phyloP scores from a whole-genome alignment of 2,888 invertebrate species.

The Romanomermis culicivorax region DNA sequence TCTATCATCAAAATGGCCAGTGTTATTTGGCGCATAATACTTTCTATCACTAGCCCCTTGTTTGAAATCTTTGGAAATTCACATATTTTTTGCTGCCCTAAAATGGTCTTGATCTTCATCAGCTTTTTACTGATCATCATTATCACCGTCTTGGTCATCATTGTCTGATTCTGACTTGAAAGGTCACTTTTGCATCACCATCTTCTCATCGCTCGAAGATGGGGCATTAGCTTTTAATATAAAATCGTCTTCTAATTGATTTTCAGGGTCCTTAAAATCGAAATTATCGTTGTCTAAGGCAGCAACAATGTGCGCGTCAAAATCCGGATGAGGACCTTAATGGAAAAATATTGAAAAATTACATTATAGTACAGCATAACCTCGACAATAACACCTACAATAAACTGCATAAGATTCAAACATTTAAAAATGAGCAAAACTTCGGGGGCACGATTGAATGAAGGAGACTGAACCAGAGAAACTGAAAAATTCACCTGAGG shows the following conservation, averaged over 20 bases:
- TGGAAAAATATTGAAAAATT: conserved; percentile 8
- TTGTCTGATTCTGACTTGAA: neutral
- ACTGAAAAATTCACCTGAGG: too few species aligned
- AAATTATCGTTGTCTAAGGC: conserved; percentile 71
- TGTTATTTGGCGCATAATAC: too few species aligned
- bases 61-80: too few species aligned
- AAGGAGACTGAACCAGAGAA: too few species aligned
- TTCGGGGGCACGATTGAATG: too few species aligned
- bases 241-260: conserved; percentile 75
- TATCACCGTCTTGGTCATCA: conserved; percentile 19
- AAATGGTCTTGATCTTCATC: conserved; percentile 11
- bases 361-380: too few species aligned
- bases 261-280: conserved; percentile 56
- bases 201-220: neutral
- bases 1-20: conserved; percentile 12
- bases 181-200: neutral
- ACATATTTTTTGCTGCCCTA: too few species aligned
- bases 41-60: too few species aligned
- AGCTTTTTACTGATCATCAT: conserved; percentile 18
- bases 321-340: conserved; percentile 35
- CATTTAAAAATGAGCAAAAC: too few species aligned
- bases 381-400: too few species aligned
- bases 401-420: too few species aligned
- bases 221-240: conserved; percentile 51
- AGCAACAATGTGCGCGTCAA: conserved; percentile 77